These are phyloP conservation scores for Brachypalpus laphriformis DNA, from an alignment of 2,888 invertebrate species.

Conservation along the genomic window DNA sequence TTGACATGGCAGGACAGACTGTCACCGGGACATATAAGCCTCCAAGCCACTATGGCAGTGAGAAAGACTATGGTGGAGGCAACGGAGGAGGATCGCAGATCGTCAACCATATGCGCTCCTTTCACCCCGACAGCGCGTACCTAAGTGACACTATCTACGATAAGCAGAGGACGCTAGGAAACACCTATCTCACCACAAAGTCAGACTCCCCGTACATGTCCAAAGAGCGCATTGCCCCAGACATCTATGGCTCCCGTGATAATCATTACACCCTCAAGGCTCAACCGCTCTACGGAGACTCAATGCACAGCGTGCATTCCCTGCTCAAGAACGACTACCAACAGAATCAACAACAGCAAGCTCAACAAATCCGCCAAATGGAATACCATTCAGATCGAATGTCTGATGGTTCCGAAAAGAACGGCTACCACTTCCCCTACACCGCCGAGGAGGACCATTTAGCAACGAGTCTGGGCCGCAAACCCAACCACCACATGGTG, in stretches of 20 bases:
- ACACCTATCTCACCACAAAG: conserved; percentile 79
- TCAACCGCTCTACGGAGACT: conserved; percentile 80
- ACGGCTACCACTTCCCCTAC: conserved; percentile 93
- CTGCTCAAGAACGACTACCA: conserved; percentile 82
- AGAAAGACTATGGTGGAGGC: conserved; percentile 79
- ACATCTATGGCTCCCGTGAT: conserved; percentile 82
- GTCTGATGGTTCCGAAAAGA: conserved; percentile 89
- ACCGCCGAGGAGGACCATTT: conserved; percentile 92
- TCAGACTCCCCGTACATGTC: conserved; percentile 82
- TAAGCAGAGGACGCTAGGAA: conserved; percentile 80
- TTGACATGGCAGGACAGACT: conserved; percentile 75
- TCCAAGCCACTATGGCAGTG: conserved; percentile 82
- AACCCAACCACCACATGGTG: conserved; percentile 78
- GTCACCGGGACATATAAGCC: conserved; percentile 78
- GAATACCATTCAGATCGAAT: conserved; percentile 85
- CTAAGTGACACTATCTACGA: conserved; percentile 82
- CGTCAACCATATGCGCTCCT: conserved; percentile 81
- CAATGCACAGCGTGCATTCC: conserved; percentile 82
- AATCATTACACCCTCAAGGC: conserved; percentile 81
- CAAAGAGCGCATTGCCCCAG: conserved; percentile 82
- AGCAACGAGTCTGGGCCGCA: conserved; percentile 79
- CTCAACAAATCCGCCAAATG: conserved; percentile 75
- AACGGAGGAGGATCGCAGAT: conserved; percentile 80
- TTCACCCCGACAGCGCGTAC: conserved; percentile 81
- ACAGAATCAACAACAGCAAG: conserved; percentile 81